Evolutionary conservation across 2,888 invertebrate species (phyloP), one percentile per base, ranked within the genome.

Genomic region (Leucoptera coffeella): DNA sequence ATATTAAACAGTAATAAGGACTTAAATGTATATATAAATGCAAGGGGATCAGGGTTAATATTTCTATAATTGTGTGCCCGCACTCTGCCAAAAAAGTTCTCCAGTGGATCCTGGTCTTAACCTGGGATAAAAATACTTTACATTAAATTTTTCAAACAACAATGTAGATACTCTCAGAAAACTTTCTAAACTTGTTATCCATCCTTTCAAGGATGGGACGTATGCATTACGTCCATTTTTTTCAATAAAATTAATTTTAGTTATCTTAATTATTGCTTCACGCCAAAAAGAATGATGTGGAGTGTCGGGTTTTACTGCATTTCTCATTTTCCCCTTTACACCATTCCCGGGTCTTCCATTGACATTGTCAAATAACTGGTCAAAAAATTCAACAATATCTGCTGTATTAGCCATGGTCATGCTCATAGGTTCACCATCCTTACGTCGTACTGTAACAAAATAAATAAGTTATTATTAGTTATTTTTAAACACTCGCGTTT

Each of bases 51-150:
- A 4, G 37, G 40, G 23, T 38, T 37, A 4, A 36, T 23, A 22
- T 39, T 38, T 12, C 35, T 27, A 12, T 33, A 38, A 26, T 39
- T 38, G 3, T 36, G 12, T 6, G 38, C 37, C 25, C 36, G 35
- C 14, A 37, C 26, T 23, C 35, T 24, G 5, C 38, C 38, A 34
- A 39, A 40, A 30, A 38, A 39, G 23, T 29, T 35, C 26, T 39
- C 38, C 1, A 38, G 26, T 13, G 33, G 35, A 22, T 39, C 38
- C 26, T 39, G 41, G 22, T 41, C 39, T 22, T 15, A 27, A 3
- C 22, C 38, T 19, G 4, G 36, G 33, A 27, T 38, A 38, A 28
- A 29, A 35, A 30, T 33, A 37, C 11, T 29, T 11, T 9, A 39
- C 27, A 2, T 21, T 25, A 35, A 33, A 32, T 31, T 27, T 23